These are phyloP conservation scores for Drosophila pseudotalamancana DNA, from an alignment of 2,888 invertebrate species.

Conservation along the genomic window DNA sequence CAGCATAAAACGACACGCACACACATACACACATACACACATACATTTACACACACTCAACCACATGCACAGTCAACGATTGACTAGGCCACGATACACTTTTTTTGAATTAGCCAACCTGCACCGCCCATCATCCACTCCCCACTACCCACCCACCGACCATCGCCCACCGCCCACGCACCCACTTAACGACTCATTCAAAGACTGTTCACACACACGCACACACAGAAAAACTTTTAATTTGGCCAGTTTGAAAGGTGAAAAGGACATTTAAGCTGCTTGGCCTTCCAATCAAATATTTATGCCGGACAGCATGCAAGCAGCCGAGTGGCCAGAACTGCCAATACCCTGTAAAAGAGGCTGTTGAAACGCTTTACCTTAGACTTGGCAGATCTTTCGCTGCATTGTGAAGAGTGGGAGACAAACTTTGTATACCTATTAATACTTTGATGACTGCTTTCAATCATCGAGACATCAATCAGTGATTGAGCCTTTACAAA, in stretches of 20 bases:
- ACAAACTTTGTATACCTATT: too few species aligned
- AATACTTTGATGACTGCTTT: too few species aligned
- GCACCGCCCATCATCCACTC: neutral
- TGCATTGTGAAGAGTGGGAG: too few species aligned
- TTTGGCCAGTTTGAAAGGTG: conserved; percentile 75
- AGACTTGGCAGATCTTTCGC: too few species aligned
- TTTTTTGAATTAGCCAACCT: conserved; percentile 38
- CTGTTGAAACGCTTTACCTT: too few species aligned
- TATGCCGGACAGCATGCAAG: conserved; percentile 56
- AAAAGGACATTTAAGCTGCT: conserved; percentile 50
- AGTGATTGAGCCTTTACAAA: too few species aligned
- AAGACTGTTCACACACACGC: conserved; percentile 30
- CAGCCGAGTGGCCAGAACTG: too few species aligned
- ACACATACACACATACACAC: conserved; percentile 11
- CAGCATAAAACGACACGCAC: conserved; percentile 15
- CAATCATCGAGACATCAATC: too few species aligned
- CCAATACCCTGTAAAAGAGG: too few species aligned
- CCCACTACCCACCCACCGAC: neutral
- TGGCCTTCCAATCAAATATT: conserved; percentile 63
- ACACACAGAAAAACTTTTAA: conserved; percentile 61
- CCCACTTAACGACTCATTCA: conserved; percentile 41
- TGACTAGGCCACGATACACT: conserved; percentile 42
- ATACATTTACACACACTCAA: conserved; percentile 1
- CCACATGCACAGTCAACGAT: conserved; percentile 34
- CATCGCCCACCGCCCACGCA: neutral